These are phyloP conservation scores for Psettodes erumei DNA, from an alignment of 2,113 vertebrate genomes.

Conservation along the genomic window DNA sequence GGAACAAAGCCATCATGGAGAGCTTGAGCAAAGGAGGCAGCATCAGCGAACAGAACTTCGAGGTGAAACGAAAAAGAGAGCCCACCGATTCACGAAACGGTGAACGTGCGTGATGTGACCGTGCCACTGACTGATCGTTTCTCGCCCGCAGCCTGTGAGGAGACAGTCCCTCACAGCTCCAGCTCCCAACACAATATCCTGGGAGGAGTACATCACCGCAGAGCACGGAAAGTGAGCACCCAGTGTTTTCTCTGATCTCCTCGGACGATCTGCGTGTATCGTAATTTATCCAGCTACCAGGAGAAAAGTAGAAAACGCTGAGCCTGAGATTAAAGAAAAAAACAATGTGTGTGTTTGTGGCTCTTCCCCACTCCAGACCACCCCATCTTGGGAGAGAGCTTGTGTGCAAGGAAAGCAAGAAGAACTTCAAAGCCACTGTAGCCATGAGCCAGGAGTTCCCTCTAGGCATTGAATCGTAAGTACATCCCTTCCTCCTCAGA, in stretches of 20 bases:
- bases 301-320: background rate
- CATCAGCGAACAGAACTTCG: constrained; percentile 95
- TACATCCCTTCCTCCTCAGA: constrained; percentile 50
- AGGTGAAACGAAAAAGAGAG: constrained; percentile 82
- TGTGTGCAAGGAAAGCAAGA: constrained; percentile 96
- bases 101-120: background rate
- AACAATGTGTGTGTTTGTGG: constrained; percentile 4
- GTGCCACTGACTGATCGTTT: background rate
- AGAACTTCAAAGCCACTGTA: constrained; percentile 96
- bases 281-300: constrained; percentile 15
- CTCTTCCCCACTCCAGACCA: constrained; percentile 81
- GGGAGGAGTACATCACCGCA: constrained; percentile 96
- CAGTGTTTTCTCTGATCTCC: constrained; percentile 10
- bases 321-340: constrained; percentile 11
- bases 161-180: constrained; percentile 92
- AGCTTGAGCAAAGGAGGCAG: constrained; percentile 97
- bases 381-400: constrained; percentile 95
- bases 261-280: constrained; percentile 4
- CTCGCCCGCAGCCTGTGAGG: constrained; percentile 85
- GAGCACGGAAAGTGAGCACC: constrained; percentile 92
- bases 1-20: constrained; percentile 99
- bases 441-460: constrained; percentile 99
- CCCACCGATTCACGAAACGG: background rate
- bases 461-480: constrained; percentile 94
- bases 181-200: constrained; percentile 91